Conservation (phyloP, 2,113 vertebrate genomes). For the Acinonyx jubatus region DNA sequence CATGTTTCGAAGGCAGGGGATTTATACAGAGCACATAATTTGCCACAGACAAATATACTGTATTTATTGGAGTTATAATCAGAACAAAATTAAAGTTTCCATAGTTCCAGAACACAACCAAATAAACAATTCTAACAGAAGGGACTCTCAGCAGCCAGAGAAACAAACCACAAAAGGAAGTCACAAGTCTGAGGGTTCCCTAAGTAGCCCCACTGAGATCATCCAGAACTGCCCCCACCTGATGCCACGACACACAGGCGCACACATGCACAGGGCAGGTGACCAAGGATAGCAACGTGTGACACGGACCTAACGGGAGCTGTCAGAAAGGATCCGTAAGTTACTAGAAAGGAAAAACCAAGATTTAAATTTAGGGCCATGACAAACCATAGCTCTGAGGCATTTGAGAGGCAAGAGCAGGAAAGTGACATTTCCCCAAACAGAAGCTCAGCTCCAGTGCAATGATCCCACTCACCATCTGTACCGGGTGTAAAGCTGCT, state of each 20-base stretch:
- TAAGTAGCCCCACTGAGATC: neutral
- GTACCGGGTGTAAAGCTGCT: neutral
- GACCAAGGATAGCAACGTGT: neutral
- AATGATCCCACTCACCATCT: neutral
- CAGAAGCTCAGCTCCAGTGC: neutral
- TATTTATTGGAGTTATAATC: neutral
- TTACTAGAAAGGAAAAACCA: neutral
- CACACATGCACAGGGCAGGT: neutral
- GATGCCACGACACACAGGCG: fast-evolving
- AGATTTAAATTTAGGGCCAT: conserved; percentile 49
- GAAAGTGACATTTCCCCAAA: conserved; percentile 24
- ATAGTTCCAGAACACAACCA: neutral
- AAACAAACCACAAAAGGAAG: neutral
- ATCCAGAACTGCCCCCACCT: neutral
- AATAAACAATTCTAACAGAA: neutral
- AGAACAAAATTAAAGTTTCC: neutral
- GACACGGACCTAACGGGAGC: neutral
- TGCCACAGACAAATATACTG: neutral
- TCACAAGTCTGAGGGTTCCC: neutral
- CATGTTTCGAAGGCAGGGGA: neutral
- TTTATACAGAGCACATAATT: neutral
- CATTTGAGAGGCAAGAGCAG: conserved; percentile 28
- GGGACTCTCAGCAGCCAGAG: neutral
- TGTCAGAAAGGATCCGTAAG: neutral
- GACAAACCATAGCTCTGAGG: conserved; percentile 24